Evolutionary conservation across 2,888 invertebrate species (phyloP), one percentile per base, ranked within the genome.

Genomic region (Agriopis aurantiaria): DNA sequence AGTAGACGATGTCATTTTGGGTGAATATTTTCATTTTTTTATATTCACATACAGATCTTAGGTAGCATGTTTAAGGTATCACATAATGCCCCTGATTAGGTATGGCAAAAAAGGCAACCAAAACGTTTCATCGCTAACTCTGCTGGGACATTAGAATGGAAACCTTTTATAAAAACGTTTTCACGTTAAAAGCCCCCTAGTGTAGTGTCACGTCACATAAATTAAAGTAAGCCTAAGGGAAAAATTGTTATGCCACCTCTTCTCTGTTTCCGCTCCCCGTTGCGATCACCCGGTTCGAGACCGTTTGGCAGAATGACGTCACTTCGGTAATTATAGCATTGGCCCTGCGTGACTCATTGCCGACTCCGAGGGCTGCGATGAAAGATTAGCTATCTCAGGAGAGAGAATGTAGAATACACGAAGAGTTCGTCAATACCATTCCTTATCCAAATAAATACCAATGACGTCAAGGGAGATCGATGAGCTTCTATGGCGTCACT

Each of bases 301-400:
- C 80, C 77, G 77, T 78, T 75, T 77, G 74, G 75, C 76, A 74
- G 56, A 51, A 66, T 84, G 82, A 84, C 84, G 84, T 82, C 82
- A 79, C 17, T 0, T 0, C 1, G 64, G 65, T 80, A 81, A 79
- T 78, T 78, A 79, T 80, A 77, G 79, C 59, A 8, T 10, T 60
- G 62, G 68, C 72, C 68, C 60, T 64, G 12, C 45, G 63, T 76
- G 78, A 77, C 70, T 75, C 76, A 75, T 23, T 33, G 14, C 45
- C 49, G 41, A 52, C 62, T 55, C 12, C 9, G 61, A 73, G 80
- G 78, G 80, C 70, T 55, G 68, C 59, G 76, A 73, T 74, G 79
- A 78, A 74, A 80, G 79, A 73, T 73, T 66, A 68, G 77, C 17
- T 75, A 81, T 41, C 56, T 81, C 69, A 61, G 33, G 78, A 59